Base-by-base conservation (phyloP, 1,140 invertebrate genomes). In the Venustaconcha ellipsiformis region DNA sequence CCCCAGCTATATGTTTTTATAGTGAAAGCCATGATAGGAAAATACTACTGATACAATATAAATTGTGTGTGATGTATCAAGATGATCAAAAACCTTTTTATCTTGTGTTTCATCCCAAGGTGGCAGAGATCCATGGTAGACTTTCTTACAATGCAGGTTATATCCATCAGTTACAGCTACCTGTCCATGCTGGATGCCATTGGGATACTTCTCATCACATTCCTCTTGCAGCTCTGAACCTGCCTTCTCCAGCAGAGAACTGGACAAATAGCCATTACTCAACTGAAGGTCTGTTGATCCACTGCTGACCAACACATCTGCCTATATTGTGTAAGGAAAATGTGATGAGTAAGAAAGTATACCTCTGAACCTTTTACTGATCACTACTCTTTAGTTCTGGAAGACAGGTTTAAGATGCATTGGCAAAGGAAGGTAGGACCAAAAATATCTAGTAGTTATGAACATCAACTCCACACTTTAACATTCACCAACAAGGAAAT, bases 251-350 rank as follows among this genome's bases (percentile, higher is more conserved):
- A 75, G 70, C 26, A 81, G 69, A n/a, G 78, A 70, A 2, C 60
- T 71, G 6, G 83, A 79, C 60, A 81, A 64, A 30, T 65, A 57
- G 14, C 81, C 79, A 62, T 69, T 69, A 23, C 67, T 72, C 20
- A 84, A 63, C 30, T 73, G 56, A n/a, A 84, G 70, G 37, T 78
- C 69, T 3, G 37, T 17, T 57, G 72, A 56, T 11, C 68, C 66
- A n/a, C 78, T 78, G 70, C 76, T 80, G 65, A 82, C 81, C 18
- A 83, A 78, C 2, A 81, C 79, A 67, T 80, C 78, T 56, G 71
- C 79, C 82, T 83, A 55, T 64, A 72, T 48, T 48, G 4, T 6
- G 6, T 6, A 48, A 11, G 37, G 11, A 48, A 48, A 48, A 48
- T 48, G 6, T 48, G 37, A 48, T 11, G 37, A 48, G 37, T 48